These are phyloP conservation scores for Drosophila eugracilis DNA, from an alignment of 1,140 invertebrate species.

Conservation along the genomic window DNA sequence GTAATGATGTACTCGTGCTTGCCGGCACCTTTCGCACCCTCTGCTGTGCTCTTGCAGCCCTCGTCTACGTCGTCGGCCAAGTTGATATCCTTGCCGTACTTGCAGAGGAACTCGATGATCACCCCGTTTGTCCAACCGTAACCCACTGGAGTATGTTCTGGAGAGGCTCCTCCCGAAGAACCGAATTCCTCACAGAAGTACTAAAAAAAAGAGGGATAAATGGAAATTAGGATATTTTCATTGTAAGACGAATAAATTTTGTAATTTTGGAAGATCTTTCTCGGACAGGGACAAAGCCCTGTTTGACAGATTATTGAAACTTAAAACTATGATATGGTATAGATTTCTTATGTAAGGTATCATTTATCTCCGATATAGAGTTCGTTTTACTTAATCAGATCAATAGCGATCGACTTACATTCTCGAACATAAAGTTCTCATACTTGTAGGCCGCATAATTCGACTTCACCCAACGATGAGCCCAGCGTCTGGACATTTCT, in stretches of 20 bases:
- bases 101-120: constrained; percentile 90
- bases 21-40: background rate
- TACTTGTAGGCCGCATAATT: constrained; percentile 92
- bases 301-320: no score
- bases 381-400: no score
- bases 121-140: constrained; percentile 98
- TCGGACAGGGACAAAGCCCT: background rate
- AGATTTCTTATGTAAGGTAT: no score
- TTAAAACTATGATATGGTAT: no score
- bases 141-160: constrained; percentile 93
- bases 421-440: constrained; percentile 93
- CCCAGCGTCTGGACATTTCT: constrained; percentile 89
- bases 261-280: background rate
- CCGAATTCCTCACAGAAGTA: constrained; percentile 91
- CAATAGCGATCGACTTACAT: constrained; percentile 87
- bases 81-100: constrained; percentile 86
- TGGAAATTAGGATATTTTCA: background rate
- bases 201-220: constrained; percentile 85
- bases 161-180: constrained; percentile 91
- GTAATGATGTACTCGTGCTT: constrained; percentile 23
- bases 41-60: background rate
- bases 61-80: constrained; percentile 16
- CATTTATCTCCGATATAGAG: no score
- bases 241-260: background rate
- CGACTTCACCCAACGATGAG: constrained; percentile 91